Percentiles rank a stretch among this genome's conserved stretches.
Evolutionary conservation across 2,888 invertebrate genomes (phyloP).

Genomic region (Trypoxylon attenuatum): DNA sequence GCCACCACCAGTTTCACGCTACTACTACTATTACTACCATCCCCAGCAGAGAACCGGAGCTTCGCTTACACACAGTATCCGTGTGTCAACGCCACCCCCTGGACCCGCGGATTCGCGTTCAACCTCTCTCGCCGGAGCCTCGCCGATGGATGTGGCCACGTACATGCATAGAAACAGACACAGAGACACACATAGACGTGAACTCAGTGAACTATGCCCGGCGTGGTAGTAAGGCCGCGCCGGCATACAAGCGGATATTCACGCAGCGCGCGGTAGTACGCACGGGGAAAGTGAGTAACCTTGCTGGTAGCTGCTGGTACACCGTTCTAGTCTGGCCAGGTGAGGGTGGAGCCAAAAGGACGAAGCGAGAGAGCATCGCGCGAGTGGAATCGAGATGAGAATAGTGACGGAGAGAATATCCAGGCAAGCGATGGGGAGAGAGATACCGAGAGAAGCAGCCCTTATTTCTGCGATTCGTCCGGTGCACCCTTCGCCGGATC

Average conservation of each 20-base stretch:
- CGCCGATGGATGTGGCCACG: background rate
- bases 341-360: conserved; percentile 48
- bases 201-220: background rate
- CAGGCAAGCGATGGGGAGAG: no score
- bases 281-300: conserved; percentile 60
- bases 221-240: conserved; percentile 10
- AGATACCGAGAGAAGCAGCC: conserved; percentile 31
- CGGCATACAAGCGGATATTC: conserved; percentile 24
- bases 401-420: background rate
- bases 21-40: background rate
- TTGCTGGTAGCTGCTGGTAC: no score
- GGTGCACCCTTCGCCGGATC: conserved; percentile 58
- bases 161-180: conserved; percentile 3
- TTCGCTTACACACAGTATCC: background rate
- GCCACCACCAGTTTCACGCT: conserved; percentile 27
- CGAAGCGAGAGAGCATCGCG: conserved; percentile 13
- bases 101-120: background rate
- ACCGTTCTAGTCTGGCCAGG: no score
- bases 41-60: background rate
- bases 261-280: conserved; percentile 40
- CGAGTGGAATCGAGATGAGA: background rate
- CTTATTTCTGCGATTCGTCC: conserved; percentile 58
- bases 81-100: background rate
- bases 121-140: background rate
- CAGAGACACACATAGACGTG: conserved; percentile 14